phyloP scores from a whole-genome alignment of 2,797 vertebrate genomes.

The Sus cebifrons region DNA sequence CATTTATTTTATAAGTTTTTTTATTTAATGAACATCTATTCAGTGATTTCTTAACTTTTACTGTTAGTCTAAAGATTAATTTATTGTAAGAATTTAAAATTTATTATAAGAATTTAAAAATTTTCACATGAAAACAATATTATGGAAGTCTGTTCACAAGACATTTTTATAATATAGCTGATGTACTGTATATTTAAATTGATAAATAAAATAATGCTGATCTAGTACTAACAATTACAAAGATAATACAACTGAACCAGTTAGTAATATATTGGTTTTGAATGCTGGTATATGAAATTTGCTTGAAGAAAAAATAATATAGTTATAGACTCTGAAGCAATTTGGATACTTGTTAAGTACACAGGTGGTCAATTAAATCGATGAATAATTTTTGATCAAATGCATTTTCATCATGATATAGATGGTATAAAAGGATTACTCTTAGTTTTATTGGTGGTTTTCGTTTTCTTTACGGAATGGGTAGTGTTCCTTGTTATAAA shows the following conservation, averaged over 20 bases:
- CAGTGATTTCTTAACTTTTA: conserved; percentile 2
- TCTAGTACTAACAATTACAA: background rate
- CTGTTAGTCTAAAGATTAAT: background rate
- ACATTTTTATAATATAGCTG: background rate
- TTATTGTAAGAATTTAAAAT: too few species aligned
- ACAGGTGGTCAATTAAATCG: background rate
- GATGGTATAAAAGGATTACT: background rate
- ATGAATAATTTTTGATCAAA: background rate
- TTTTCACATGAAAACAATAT: background rate
- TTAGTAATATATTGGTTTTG: background rate
- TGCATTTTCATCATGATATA: background rate
- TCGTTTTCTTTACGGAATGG: background rate
- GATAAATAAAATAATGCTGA: background rate
- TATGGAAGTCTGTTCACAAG: background rate
- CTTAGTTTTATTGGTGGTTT: background rate
- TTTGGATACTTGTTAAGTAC: background rate
- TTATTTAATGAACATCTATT: conserved; percentile 2
- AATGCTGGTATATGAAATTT: background rate
- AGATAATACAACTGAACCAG: conserved; percentile 10
- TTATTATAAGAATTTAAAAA: background rate
- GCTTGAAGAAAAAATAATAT: background rate
- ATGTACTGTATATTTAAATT: background rate
- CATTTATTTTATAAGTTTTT: conserved; percentile 39
- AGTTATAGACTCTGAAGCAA: background rate
- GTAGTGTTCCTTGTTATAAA: background rate